Conservation (phyloP, 2,113 vertebrate genomes). For the Montifringilla adamsi region DNA sequence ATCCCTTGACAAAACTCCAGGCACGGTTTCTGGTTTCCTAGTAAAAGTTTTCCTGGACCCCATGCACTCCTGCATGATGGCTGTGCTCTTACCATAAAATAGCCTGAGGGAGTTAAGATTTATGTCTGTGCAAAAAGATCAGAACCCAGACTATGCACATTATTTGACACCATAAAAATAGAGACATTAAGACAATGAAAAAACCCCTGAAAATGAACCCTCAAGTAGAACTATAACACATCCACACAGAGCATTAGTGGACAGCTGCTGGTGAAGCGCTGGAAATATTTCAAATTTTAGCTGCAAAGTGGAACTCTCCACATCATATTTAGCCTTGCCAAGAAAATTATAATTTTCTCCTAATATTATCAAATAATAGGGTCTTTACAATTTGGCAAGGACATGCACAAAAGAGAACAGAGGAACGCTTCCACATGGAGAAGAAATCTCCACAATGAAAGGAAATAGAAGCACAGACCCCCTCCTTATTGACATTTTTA, state of each 20-base stretch:
- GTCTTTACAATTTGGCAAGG: conserved; percentile 44
- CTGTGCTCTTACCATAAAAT: neutral
- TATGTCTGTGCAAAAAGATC: neutral
- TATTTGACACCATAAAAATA: neutral
- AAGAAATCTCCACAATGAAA: conserved; percentile 27
- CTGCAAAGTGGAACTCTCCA: neutral
- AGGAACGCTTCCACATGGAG: neutral
- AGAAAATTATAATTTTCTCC: conserved; percentile 5
- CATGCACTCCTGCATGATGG: neutral
- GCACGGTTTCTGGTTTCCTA: neutral
- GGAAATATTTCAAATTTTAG: conserved; percentile 1
- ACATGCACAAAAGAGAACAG: neutral
- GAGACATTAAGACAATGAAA: neutral
- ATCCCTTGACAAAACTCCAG: conserved; percentile 5
- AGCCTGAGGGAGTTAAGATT: neutral
- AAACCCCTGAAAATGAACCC: neutral
- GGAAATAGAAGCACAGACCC: conserved; percentile 1
- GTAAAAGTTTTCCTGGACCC: conserved; percentile 22
- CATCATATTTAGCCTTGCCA: neutral
- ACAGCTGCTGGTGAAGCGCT: neutral
- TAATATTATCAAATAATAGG: neutral
- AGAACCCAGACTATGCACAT: neutral
- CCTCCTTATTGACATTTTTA: neutral
- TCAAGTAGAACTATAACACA: neutral
- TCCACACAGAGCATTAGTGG: neutral